A percentile compares a stretch with the other conserved stretches of the same genome.
These are phyloP conservation scores for Gambelia wislizenii DNA, from an alignment of 2,797 vertebrate genomes.

Conservation along the genomic window DNA sequence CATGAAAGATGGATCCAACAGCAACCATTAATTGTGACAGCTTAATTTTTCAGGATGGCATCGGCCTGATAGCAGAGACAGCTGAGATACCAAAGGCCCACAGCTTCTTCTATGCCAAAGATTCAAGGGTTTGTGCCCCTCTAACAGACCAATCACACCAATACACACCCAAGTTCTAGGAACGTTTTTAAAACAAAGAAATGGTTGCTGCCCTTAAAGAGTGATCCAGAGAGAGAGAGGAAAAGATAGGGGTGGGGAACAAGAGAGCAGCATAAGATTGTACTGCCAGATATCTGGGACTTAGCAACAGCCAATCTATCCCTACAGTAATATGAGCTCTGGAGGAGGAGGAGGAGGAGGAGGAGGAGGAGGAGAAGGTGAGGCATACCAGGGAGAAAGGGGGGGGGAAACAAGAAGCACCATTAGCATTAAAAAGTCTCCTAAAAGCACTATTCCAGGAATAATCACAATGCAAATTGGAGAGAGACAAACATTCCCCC, in stretches of 20 bases:
- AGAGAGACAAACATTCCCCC: constrained; percentile 34
- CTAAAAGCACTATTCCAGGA: constrained; percentile 42
- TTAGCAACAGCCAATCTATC: constrained; percentile 19
- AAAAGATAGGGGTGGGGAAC: rapidly evolving
- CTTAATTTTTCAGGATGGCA: background rate
- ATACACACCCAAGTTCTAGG: background rate
- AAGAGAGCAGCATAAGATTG: background rate
- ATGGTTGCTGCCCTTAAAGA: background rate
- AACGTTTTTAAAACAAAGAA: background rate
- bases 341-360: too few species aligned
- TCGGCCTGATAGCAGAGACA: background rate
- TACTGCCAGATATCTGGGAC: constrained; percentile 20
- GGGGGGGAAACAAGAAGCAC: background rate
- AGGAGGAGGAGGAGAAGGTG: background rate
- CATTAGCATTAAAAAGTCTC: background rate
- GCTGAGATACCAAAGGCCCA: background rate
- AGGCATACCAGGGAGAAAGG: background rate
- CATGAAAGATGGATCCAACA: background rate
- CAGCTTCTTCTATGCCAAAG: background rate
- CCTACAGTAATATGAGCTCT: background rate
- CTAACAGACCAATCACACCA: rapidly evolving
- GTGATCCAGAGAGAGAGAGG: constrained; percentile 8
- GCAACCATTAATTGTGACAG: background rate
- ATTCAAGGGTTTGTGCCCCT: background rate
- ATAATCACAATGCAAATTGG: background rate